Evolutionary conservation across 2,797 vertebrate species (phyloP).

Genomic region (Myotis daubentonii): DNA sequence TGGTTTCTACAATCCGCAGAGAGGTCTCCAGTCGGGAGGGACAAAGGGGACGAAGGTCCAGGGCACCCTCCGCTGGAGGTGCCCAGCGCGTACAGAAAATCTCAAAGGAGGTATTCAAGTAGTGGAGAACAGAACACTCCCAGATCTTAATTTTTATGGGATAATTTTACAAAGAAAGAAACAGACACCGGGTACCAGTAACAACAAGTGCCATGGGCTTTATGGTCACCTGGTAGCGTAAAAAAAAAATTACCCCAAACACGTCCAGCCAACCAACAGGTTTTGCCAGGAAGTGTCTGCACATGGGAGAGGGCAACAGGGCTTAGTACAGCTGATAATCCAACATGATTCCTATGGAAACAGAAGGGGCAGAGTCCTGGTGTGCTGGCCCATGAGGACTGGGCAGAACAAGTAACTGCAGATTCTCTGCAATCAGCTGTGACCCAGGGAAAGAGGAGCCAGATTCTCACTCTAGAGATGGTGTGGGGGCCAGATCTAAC

Average conservation of each 20-base stretch:
- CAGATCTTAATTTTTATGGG: slow-evolving; percentile 52
- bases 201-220: slow-evolving; percentile 55
- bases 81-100: slow-evolving; percentile 38
- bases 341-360: slow-evolving; percentile 73
- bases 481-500: slow-evolving; percentile 15
- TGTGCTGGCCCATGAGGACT: slow-evolving; percentile 64
- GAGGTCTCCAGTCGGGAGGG: not conserved
- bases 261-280: not conserved
- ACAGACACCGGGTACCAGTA: slow-evolving; percentile 48
- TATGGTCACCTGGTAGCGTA: slow-evolving; percentile 9
- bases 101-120: slow-evolving; percentile 52
- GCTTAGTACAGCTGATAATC: slow-evolving; percentile 61
- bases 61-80: slow-evolving; percentile 38
- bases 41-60: not conserved
- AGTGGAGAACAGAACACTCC: slow-evolving; percentile 34
- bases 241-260: not conserved
- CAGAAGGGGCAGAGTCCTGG: slow-evolving; percentile 85
- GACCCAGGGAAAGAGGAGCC: slow-evolving; percentile 53
- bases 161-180: slow-evolving; percentile 49
- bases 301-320: not conserved
- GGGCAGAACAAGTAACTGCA: slow-evolving; percentile 31
- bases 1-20: slow-evolving; percentile 26
- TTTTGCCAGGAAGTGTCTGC: not conserved
- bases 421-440: slow-evolving; percentile 54
- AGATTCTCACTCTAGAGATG: slow-evolving; percentile 55